These are phyloP conservation scores for Mythimna lalbum DNA, from an alignment of 2,888 invertebrate species.

Conservation along the genomic window DNA sequence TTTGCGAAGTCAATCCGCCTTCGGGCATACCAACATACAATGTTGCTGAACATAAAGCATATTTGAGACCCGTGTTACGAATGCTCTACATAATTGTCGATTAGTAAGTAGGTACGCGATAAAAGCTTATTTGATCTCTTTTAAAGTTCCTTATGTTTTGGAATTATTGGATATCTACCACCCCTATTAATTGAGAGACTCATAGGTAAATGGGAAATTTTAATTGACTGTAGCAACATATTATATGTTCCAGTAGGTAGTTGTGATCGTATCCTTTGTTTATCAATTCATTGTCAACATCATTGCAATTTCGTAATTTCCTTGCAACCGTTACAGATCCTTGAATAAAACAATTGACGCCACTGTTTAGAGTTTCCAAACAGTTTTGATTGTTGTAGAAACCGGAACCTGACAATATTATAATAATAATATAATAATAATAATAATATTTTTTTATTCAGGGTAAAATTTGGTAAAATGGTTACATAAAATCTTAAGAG, in stretches of 20 bases:
- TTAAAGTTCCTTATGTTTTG: slow-evolving; percentile 18
- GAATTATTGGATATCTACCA: neutral
- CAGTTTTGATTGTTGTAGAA: slow-evolving; percentile 68
- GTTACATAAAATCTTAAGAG: too few relatives aligned
- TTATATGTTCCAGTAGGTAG: neutral
- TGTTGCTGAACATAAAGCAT: slow-evolving; percentile 46
- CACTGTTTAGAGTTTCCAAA: slow-evolving; percentile 68
- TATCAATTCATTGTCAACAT: slow-evolving; percentile 4
- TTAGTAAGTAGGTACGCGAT: slow-evolving; percentile 18
- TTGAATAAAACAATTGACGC: slow-evolving; percentile 69
- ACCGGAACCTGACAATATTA: slow-evolving; percentile 66
- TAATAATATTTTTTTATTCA: too few relatives aligned
- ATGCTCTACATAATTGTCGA: slow-evolving; percentile 21
- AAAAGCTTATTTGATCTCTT: slow-evolving; percentile 16
- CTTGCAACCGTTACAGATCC: slow-evolving; percentile 63
- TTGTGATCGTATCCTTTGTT: neutral
- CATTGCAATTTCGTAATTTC: slow-evolving; percentile 39
- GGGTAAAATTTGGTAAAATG: too few relatives aligned
- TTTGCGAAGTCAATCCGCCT: slow-evolving; percentile 46
- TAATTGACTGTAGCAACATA: neutral
- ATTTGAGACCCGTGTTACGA: slow-evolving; percentile 25
- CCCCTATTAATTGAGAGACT: neutral
- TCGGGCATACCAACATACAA: slow-evolving; percentile 38
- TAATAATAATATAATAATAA: too few relatives aligned
- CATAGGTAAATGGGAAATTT: neutral